Evolutionary conservation across 2,888 invertebrate species (phyloP), one percentile per base, ranked within the genome.

Genomic region (Pachliopta kotzebuea): DNA sequence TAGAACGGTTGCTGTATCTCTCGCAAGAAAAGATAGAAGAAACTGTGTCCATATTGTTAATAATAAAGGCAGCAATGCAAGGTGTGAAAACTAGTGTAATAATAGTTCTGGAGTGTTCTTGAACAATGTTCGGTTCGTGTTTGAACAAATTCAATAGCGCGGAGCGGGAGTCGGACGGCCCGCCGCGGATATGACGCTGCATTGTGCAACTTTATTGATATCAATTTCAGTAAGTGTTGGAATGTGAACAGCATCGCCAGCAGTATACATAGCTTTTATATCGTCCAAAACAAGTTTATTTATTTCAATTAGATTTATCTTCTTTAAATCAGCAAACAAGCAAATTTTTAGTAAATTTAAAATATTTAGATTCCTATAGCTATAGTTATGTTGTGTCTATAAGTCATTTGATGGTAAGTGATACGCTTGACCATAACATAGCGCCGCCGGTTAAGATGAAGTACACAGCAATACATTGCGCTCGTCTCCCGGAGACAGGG

Each of bases 81-180:
- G 58, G 53, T 60, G 56, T 50, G 29, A 60, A 54, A 63, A 60
- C 56, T 64, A 23, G 60, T 59, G 53, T 20, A 58, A 63, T 37
- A 63, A 49, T 55, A 57, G 18, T 60, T 31, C 55, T 50, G 58
- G 57, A 37, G 14, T 68, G 62, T 68, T 62, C 66, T 59, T 59
- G 68, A 65, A 63, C 70, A 71, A 67, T 62, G 68, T 63, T 55
- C 72, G 65, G 56, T 69, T 74, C 70, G 68, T 75, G 73, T 79
- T 75, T 74, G 72, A 72, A 74, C 74, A 74, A 79, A 78, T 77
- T 76, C 72, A 76, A 82, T 77, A 69, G 75, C 74, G 69, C 74
- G 77, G 76, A 78, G 77, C 71, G 74, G 78, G 76, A 73, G 72
- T 72, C 70, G 62, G 69, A 70, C 71, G 70, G 67, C 20, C 71